Evolutionary conservation across 1,140 invertebrate species (phyloP).

Genomic region (Harpegnathos saltator): DNA sequence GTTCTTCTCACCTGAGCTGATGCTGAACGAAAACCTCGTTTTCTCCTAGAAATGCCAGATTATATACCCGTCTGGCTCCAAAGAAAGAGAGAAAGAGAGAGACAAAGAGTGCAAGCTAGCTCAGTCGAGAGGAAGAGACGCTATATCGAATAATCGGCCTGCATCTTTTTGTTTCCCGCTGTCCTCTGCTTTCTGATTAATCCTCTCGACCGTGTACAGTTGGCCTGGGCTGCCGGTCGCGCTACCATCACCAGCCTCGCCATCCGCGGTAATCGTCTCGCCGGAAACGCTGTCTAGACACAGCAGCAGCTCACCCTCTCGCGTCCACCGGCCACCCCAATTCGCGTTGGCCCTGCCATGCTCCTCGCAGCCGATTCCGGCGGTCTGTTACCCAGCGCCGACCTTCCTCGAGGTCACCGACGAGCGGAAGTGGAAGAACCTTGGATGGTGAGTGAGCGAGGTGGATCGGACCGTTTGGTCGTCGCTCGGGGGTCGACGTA

Average conservation of each 20-base stretch:
- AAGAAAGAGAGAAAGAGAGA: no score
- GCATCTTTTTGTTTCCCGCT: no score
- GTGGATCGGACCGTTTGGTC: constrained; percentile 19
- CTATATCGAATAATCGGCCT: no score
- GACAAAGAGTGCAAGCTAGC: no score
- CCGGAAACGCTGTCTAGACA: constrained; percentile 90
- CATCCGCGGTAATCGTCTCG: constrained; percentile 90
- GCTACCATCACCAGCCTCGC: constrained; percentile 90
- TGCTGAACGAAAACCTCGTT: no score
- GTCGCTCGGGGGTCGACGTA: constrained; percentile 26
- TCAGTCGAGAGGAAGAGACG: no score
- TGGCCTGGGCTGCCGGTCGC: constrained; percentile 84
- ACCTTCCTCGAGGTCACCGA: constrained; percentile 83
- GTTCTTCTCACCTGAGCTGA: no score
- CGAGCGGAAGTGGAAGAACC: constrained; percentile 81
- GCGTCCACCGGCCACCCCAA: constrained; percentile 78
- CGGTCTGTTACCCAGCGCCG: constrained; percentile 83
- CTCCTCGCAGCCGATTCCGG: constrained; percentile 81
- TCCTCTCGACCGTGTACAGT: constrained; percentile 69
- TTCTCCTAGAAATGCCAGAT: no score
- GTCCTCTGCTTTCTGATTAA: no score
- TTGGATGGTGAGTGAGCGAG: constrained; percentile 81
- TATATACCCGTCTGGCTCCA: no score
- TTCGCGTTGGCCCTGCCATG: constrained; percentile 82
- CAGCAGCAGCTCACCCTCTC: constrained; percentile 85